Evolutionary conservation across 2,888 invertebrate genomes (phyloP).

Genomic region (Copidosoma aretas): DNA sequence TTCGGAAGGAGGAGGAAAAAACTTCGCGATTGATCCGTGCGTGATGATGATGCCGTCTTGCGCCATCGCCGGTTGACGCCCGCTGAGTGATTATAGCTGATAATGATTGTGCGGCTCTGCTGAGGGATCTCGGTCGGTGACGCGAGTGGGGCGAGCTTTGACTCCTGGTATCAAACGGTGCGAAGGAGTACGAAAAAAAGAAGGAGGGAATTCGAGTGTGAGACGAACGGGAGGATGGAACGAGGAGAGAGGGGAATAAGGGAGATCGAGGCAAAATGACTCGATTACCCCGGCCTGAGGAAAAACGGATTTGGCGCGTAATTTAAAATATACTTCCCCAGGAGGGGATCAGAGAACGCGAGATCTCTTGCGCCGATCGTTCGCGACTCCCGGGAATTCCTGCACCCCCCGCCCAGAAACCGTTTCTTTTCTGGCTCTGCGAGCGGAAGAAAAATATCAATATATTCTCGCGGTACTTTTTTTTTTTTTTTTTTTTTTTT

Average conservation of each 20-base stretch:
- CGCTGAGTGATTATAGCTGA: too few relatives aligned
- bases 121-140: too few relatives aligned
- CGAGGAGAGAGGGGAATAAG: slow-evolving; percentile 11
- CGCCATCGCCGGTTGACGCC: too few relatives aligned
- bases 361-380: slow-evolving; percentile 24
- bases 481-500: background rate
- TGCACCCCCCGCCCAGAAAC: slow-evolving; percentile 12
- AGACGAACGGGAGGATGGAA: background rate
- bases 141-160: too few relatives aligned
- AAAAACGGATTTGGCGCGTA: slow-evolving; percentile 23
- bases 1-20: slow-evolving; percentile 12
- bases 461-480: background rate
- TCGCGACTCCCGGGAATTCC: slow-evolving; percentile 7
- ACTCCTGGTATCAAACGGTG: too few relatives aligned
- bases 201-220: background rate
- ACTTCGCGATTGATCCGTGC: slow-evolving; percentile 26
- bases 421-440: slow-evolving; percentile 4
- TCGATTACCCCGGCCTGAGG: slow-evolving; percentile 3
- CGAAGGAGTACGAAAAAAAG: background rate
- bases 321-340: slow-evolving; percentile 24
- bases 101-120: too few relatives aligned
- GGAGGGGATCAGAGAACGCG: slow-evolving; percentile 7
- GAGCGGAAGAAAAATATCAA: background rate
- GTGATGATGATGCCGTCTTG: background rate
- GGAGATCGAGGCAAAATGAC: slow-evolving; percentile 20